Base-by-base conservation (phyloP, 2,888 invertebrate species). In the Euplexia lucipara region DNA sequence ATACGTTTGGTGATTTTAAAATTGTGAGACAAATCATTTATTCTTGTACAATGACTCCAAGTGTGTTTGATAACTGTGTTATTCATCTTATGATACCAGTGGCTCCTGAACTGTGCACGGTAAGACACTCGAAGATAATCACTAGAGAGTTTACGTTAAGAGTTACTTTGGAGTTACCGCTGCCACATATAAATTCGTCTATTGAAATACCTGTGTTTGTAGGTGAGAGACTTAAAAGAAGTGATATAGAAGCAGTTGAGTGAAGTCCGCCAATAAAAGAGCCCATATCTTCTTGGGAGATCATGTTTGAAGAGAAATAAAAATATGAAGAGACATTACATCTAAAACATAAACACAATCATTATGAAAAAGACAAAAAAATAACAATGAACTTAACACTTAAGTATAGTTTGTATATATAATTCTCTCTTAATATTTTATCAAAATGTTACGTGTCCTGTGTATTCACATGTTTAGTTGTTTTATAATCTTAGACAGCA, bases 121-220 rank as follows among this genome's bases (percentile, higher is more conserved):
- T 78, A 12, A 69, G 75, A 20, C 32, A 78, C 20, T 74, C 78
- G 0, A 70, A 62, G 9, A 56, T 78, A 22, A 57, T 78, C 6
- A 16, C 26, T 0, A 69, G 75, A 12, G 78, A 74, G 10, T 76
- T 60, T 22, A 74, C 44, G 20, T 4, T 76, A 16, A 76, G 30
- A 51, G 49, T 78, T 1, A 76, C 78, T 2, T 26, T 78, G 8
- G 44, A 18, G 16, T 10, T 78, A 10, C 76, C 78, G 9, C 8
- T 63, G 0, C 78, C 74, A 7, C 49, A 76, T 44, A 10, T 52
- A 26, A 76, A 78, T 63, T 59, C 58, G 2, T 69, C 41, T 12
- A 12, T 70, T 16, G 59, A 74, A 22, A 35, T 78, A 12, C 69
- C 75, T 6, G 45, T 76, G 1, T 75, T 63, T 52, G 47, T 78